Percentiles rank a stretch among this genome's conserved stretches.
These are phyloP conservation scores for Brachyistius frenatus DNA, from an alignment of 2,113 vertebrate genomes.

Conservation along the genomic window DNA sequence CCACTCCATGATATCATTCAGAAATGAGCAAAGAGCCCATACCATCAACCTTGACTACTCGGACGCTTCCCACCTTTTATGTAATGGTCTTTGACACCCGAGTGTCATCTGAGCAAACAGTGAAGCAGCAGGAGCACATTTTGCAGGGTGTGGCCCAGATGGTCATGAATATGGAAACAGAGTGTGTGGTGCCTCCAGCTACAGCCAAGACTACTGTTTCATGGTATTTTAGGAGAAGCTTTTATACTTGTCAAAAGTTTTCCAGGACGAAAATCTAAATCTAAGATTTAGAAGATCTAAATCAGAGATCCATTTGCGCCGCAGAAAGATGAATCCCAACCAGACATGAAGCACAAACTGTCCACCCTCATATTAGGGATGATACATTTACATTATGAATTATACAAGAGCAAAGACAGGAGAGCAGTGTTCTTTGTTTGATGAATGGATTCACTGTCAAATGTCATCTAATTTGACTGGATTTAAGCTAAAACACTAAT, in stretches of 20 bases:
- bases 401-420: not conserved
- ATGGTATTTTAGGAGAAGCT: conserved; percentile 18
- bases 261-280: not conserved
- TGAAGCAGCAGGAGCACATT: conserved; percentile 66
- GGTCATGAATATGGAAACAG: conserved; percentile 79
- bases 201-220: conserved; percentile 35
- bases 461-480: conserved; percentile 16
- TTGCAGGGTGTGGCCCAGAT: conserved; percentile 76
- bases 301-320: not conserved
- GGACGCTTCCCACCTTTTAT: conserved; percentile 55
- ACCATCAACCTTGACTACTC: conserved; percentile 61
- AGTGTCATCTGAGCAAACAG: conserved; percentile 66
- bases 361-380: not conserved
- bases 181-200: conserved; percentile 36
- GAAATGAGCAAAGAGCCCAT: conserved; percentile 25
- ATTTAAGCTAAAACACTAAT: not conserved
- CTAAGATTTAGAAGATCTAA: not conserved
- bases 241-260: conserved; percentile 32
- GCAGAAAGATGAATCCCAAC: conserved; percentile 15
- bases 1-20: conserved; percentile 28
- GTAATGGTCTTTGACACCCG: conserved; percentile 64
- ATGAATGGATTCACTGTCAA: conserved; percentile 17
- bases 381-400: not conserved
- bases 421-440: conserved; percentile 1
- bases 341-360: conserved; percentile 8